Conservation (phyloP, 2,888 invertebrate species). For the Pristionchus mayeri region DNA sequence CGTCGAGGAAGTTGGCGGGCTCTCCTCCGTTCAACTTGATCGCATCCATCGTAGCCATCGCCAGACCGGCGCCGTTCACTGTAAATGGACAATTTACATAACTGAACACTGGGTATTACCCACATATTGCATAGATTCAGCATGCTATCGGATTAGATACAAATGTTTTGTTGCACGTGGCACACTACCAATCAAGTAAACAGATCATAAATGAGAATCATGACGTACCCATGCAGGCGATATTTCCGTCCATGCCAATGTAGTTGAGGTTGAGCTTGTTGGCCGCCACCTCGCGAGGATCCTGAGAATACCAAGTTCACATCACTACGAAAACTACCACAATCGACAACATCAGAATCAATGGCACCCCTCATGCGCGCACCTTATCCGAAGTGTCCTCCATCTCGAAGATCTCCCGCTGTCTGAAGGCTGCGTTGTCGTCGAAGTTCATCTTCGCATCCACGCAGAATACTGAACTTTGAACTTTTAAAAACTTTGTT, state of each 20-base stretch:
- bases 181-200: no score
- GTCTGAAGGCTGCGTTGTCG: slow-evolving; percentile 94
- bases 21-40: slow-evolving; percentile 95
- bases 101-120: background rate
- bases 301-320: slow-evolving; percentile 79
- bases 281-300: slow-evolving; percentile 95
- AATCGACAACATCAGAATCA: background rate
- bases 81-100: slow-evolving; percentile 68
- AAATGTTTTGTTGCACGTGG: no score
- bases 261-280: slow-evolving; percentile 92
- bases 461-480: slow-evolving; percentile 87
- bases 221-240: slow-evolving; percentile 87
- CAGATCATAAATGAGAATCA: no score
- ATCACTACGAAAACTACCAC: no score
- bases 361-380: background rate
- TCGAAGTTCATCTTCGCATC: slow-evolving; percentile 99
- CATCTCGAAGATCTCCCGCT: slow-evolving; percentile 88
- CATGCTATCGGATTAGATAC: no score
- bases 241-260: slow-evolving; percentile 96
- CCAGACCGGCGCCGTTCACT: slow-evolving; percentile 98
- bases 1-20: slow-evolving; percentile 98
- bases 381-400: slow-evolving; percentile 86
- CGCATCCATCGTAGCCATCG: slow-evolving; percentile 99
- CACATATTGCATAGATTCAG: background rate
- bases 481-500: no score